phyloP scores from a whole-genome alignment of 1,140 invertebrate species.

The Pseudomyrmex flavicornis region DNA sequence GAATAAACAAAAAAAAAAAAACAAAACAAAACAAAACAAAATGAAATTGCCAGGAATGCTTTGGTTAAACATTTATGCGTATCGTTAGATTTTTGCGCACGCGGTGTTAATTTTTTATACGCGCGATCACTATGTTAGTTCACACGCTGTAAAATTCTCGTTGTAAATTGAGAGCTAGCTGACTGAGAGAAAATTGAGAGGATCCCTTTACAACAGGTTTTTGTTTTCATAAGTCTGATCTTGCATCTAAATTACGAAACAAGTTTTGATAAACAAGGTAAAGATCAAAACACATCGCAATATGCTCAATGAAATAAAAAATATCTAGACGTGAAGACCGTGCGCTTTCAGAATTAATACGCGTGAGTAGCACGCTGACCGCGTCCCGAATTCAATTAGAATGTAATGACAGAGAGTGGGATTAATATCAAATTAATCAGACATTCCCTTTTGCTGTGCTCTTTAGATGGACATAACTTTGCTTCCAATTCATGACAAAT shows the following conservation, averaged over 20 bases:
- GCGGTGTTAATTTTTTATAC: too few species aligned
- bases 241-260: too few species aligned
- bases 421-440: constrained; percentile 49
- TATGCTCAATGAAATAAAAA: not conserved
- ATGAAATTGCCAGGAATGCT: too few species aligned
- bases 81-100: too few species aligned
- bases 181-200: too few species aligned
- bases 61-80: too few species aligned
- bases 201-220: too few species aligned
- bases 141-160: too few species aligned
- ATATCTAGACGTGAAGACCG: not conserved
- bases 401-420: not conserved
- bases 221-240: too few species aligned
- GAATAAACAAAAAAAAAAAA: not conserved
- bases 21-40: too few species aligned
- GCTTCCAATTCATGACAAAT: constrained; percentile 52
- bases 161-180: too few species aligned
- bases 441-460: not conserved
- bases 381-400: not conserved
- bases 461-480: constrained; percentile 44
- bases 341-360: not conserved
- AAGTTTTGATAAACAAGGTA: not conserved
- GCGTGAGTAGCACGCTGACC: not conserved
- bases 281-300: not conserved
- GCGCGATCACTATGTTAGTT: too few species aligned